Evolutionary conservation across 2,888 invertebrate genomes (phyloP).

Genomic region (Ophraella communa): DNA sequence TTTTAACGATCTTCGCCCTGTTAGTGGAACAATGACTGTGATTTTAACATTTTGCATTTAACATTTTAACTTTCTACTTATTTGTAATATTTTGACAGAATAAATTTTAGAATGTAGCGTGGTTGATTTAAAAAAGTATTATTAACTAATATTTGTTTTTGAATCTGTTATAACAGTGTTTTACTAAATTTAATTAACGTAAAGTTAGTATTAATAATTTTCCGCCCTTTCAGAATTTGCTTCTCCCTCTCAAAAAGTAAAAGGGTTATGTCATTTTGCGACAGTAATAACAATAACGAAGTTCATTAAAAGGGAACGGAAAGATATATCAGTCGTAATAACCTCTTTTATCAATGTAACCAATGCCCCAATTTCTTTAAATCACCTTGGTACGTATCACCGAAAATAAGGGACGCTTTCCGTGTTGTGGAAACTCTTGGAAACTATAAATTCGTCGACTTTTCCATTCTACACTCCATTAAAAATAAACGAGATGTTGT

Average conservation of each 20-base stretch:
- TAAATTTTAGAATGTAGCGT: no score
- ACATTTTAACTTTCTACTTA: no score
- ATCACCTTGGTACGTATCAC: background rate
- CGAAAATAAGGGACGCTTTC: background rate
- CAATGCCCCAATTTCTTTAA: background rate
- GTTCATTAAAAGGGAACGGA: background rate
- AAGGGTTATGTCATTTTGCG: background rate
- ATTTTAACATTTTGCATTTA: no score
- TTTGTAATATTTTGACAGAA: no score
- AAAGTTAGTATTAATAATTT: no score
- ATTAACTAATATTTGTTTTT: no score
- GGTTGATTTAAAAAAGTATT: no score
- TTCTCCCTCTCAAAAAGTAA: background rate
- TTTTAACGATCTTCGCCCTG: no score
- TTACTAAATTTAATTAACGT: no score
- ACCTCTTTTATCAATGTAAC: background rate
- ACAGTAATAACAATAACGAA: background rate
- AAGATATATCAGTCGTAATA: background rate
- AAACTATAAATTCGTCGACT: slow-evolving; percentile 5
- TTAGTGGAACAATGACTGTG: no score
- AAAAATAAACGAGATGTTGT: slow-evolving; percentile 9
- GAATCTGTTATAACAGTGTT: no score
- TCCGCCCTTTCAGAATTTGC: background rate
- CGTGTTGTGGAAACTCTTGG: background rate
- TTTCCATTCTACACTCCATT: background rate